Percentiles rank a stretch among this genome's conserved stretches.
Conservation (phyloP, 1,140 invertebrate species). For the Zaprionus inermis region DNA sequence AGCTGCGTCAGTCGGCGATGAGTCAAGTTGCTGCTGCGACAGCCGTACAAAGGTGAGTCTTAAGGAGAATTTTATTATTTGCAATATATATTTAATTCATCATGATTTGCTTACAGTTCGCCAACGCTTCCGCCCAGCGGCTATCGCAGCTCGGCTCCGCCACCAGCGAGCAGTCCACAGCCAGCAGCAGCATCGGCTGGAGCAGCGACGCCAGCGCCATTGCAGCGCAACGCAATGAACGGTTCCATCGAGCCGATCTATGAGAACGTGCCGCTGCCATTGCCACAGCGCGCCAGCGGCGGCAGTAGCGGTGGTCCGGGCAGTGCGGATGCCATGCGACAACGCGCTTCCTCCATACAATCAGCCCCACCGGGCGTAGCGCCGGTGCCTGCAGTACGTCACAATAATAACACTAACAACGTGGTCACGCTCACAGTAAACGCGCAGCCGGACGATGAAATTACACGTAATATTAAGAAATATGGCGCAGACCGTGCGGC, state of each 20-base stretch:
- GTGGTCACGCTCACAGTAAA: constrained; percentile 58
- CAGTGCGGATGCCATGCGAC: constrained; percentile 84
- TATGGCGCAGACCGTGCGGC: constrained; percentile 64
- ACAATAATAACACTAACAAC: constrained; percentile 49
- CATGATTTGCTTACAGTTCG: constrained; percentile 41
- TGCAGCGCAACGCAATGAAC: constrained; percentile 73
- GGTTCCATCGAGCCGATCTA: constrained; percentile 89
- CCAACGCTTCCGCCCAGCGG: constrained; percentile 67
- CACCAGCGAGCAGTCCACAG: constrained; percentile 66
- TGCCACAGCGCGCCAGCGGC: constrained; percentile 86
- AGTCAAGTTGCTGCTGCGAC: constrained; percentile 63
- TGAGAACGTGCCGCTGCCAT: constrained; percentile 90
- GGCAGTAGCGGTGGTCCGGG: constrained; percentile 45
- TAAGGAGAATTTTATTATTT: background rate
- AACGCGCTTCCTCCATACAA: constrained; percentile 88
- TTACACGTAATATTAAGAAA: constrained; percentile 58
- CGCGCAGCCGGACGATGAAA: constrained; percentile 61
- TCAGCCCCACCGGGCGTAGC: constrained; percentile 87
- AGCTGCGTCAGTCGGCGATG: constrained; percentile 75
- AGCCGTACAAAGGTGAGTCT: constrained; percentile 61
- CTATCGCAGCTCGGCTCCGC: constrained; percentile 69
- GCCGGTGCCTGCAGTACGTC: constrained; percentile 48
- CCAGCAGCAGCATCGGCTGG: constrained; percentile 25
- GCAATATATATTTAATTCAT: background rate
- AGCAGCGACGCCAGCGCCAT: constrained; percentile 49